Conservation (phyloP, 2,797 vertebrate genomes). For the Hippopotamyrus pictus region DNA sequence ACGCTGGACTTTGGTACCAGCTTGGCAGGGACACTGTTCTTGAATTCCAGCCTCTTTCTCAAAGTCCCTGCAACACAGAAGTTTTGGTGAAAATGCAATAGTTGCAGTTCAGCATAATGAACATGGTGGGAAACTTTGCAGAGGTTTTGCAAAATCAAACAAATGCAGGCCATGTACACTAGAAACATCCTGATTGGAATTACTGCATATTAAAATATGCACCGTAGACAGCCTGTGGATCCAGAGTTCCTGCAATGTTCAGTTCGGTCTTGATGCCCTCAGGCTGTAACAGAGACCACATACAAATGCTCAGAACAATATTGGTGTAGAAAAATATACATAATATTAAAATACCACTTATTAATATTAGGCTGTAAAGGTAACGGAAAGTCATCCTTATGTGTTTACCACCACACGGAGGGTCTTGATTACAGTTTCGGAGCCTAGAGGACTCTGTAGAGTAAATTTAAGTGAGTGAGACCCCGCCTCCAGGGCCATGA, state of each 20-base stretch:
- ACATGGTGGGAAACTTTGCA: neutral
- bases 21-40: constrained; percentile 61
- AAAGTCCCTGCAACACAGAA: constrained; percentile 25
- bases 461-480: constrained; percentile 75
- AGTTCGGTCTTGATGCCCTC: constrained; percentile 75
- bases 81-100: neutral
- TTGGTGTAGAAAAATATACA: neutral
- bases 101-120: neutral
- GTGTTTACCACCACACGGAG: constrained; percentile 77
- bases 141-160: neutral
- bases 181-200: neutral
- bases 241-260: constrained; percentile 63
- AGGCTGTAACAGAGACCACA: constrained; percentile 60
- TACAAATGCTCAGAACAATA: neutral
- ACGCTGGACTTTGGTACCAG: constrained; percentile 76
- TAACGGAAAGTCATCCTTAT: neutral
- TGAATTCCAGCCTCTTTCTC: constrained; percentile 60
- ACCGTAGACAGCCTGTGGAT: constrained; percentile 83
- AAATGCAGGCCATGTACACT: neutral
- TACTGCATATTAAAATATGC: constrained; percentile 14
- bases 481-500: constrained; percentile 76
- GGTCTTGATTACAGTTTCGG: constrained; percentile 68
- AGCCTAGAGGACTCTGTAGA: constrained; percentile 36
- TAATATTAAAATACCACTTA: neutral
- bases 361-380: neutral